phyloP scores from a whole-genome alignment of 30 jellyfish, hydroid and myxozoan genomes.

The Aurelia aurita complex sp. Pacific region DNA sequence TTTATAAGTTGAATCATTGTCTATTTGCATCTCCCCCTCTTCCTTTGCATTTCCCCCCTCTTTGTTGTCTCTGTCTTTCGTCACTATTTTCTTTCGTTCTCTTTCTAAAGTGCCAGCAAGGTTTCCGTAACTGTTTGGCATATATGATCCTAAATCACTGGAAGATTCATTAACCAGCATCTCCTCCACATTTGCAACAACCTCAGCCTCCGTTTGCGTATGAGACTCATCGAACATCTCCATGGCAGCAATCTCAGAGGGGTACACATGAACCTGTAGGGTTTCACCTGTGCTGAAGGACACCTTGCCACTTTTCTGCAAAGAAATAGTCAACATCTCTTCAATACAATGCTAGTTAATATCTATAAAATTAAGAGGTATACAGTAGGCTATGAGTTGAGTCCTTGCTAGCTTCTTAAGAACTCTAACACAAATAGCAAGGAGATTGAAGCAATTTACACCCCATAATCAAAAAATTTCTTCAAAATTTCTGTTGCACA shows the following conservation, averaged over 20 bases:
- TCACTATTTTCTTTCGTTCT: slow-evolving; percentile 20
- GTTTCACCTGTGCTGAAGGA: slow-evolving; percentile 37
- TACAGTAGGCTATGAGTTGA: too few relatives aligned
- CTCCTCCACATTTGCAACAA: slow-evolving; percentile 15
- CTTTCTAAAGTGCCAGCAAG: slow-evolving; percentile 34
- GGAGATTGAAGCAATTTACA: too few relatives aligned
- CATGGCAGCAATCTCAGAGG: slow-evolving; percentile 60
- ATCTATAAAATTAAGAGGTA: too few relatives aligned
- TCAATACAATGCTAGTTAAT: too few relatives aligned
- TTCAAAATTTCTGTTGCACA: too few relatives aligned
- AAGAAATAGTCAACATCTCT: not conserved
- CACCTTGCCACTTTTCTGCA: slow-evolving; percentile 10
- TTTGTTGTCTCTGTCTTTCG: not conserved
- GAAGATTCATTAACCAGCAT: slow-evolving; percentile 4
- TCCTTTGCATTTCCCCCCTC: not conserved
- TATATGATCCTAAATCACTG: slow-evolving; percentile 27
- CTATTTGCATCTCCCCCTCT: not conserved
- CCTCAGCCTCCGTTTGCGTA: not conserved
- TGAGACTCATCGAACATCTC: slow-evolving; percentile 49
- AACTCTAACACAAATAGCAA: too few relatives aligned
- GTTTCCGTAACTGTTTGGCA: slow-evolving; percentile 37
- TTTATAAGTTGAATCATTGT: not conserved
- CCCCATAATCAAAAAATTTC: too few relatives aligned
- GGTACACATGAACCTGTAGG: slow-evolving; percentile 55
- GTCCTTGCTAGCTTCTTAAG: too few relatives aligned